Percentiles rank a stretch among this genome's conserved stretches.
phyloP scores from a whole-genome alignment of 1,140 invertebrate genomes.

The Papilio machaon region DNA sequence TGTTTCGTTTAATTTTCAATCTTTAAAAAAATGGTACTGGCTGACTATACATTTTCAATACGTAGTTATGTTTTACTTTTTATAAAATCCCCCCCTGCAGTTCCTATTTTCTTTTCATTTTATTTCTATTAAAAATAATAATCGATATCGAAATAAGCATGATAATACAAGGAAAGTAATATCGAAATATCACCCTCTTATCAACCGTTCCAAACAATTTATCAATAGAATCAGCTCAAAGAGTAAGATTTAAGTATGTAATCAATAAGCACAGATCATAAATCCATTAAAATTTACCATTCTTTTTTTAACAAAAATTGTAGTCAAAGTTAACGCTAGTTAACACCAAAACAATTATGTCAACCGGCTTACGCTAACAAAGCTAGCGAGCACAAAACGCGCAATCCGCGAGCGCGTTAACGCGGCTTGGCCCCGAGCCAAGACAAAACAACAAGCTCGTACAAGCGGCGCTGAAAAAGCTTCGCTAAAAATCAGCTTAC shows the following conservation, averaged over 20 bases:
- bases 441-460: conserved; percentile 32
- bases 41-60: not conserved
- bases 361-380: conserved; percentile 24
- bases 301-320: conserved; percentile 27
- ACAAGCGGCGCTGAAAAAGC: conserved; percentile 33
- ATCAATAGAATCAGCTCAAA: not conserved
- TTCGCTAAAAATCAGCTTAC: conserved; percentile 32
- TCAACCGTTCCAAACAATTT: too few species aligned
- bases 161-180: too few species aligned
- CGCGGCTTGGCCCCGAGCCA: conserved; percentile 25
- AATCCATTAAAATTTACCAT: not conserved
- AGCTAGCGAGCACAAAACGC: conserved; percentile 18
- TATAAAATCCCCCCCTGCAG: too few species aligned
- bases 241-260: not conserved
- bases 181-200: too few species aligned
- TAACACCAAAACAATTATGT: conserved; percentile 22
- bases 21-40: too few species aligned
- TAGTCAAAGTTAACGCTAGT: conserved; percentile 8
- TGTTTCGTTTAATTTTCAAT: too few species aligned
- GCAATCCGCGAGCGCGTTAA: conserved; percentile 30
- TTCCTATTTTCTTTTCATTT: too few species aligned
- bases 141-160: too few species aligned
- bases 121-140: too few species aligned
- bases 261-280: not conserved
- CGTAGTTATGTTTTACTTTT: too few species aligned